Conservation (phyloP, 2,888 invertebrate genomes). For the Drosophila crucigera region DNA sequence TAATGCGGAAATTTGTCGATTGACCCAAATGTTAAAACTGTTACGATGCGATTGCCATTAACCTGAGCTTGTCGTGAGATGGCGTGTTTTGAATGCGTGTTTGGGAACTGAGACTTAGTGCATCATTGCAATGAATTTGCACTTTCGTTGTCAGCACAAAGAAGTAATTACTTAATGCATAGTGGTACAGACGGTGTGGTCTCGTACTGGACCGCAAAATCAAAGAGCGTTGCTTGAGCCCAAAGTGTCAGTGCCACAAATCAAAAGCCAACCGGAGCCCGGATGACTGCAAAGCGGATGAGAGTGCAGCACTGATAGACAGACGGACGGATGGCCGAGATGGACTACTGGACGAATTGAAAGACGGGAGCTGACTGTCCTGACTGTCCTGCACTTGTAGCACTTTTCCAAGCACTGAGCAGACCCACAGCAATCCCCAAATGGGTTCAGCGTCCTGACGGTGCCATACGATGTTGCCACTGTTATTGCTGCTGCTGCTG, state of each 20-base stretch:
- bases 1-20: not conserved
- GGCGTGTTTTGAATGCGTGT: constrained; percentile 33
- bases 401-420: constrained; percentile 68
- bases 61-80: not conserved
- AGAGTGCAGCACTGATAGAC: constrained; percentile 28
- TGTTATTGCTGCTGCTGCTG: constrained; percentile 2
- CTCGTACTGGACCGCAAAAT: constrained; percentile 63
- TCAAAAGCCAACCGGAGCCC: constrained; percentile 61
- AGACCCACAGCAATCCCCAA: constrained; percentile 66
- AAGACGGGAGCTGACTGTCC: constrained; percentile 34
- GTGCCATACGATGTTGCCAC: not conserved
- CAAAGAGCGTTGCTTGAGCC: constrained; percentile 57
- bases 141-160: constrained; percentile 66
- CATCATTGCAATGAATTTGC: constrained; percentile 77
- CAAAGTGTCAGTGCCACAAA: constrained; percentile 62
- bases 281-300: constrained; percentile 45
- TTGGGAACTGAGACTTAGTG: constrained; percentile 23
- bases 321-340: constrained; percentile 19
- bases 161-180: constrained; percentile 80
- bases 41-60: not conserved
- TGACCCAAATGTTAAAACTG: not conserved
- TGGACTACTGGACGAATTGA: constrained; percentile 30
- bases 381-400: constrained; percentile 56
- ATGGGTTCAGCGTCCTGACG: constrained; percentile 71
- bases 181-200: constrained; percentile 14